Base-by-base conservation (phyloP, 2,888 invertebrate species). In the Ethmia dodecea region DNA sequence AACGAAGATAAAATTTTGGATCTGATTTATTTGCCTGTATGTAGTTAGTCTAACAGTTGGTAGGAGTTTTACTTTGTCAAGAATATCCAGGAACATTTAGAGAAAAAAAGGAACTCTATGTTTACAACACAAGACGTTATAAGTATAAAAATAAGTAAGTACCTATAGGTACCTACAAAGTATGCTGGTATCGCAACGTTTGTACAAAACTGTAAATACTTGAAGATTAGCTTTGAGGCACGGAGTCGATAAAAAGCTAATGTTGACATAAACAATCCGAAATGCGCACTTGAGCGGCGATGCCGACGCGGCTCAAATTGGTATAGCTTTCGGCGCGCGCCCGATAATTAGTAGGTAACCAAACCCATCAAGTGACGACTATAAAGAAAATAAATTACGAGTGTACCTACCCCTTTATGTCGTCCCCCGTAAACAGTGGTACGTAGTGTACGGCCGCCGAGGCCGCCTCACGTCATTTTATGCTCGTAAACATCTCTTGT, bases 401-500 rank as follows among this genome's bases (percentile, higher is more conserved):
- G 6, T 26, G 60, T 65, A 64, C 60, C 59, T 64, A 63, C 61
- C 71, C 67, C 70, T 71, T 71, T 62, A 64, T 57, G 56, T 61
- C 52, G 42, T 48, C 44, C 52, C 59, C 54, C 57, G 43, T 45
- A 58, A 60, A 60, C 62, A 63, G 8, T 12, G 46, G 47, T 49
- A 55, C 52, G 56, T 49, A 65, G 72, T 73, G 75, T 73, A 74
- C 72, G 70, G 60, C 42, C 61, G 46, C 65, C 72, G 70, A 71
- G 72, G 73, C 69, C 60, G 70, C 63, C 69, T 67, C 74, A 70
- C 78, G 80, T 80, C 81, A 80, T 84, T 78, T 77, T 76, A 79
- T 79, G 80, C 81, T 84, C 84, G 81, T 86, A 86, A 86, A 86
- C 73, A 60, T 67, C 66, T 77, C 75, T 76, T 60, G 73, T 76